These are phyloP conservation scores for Myotis planiceps DNA, from an alignment of 2,797 vertebrate species.

Conservation along the genomic window DNA sequence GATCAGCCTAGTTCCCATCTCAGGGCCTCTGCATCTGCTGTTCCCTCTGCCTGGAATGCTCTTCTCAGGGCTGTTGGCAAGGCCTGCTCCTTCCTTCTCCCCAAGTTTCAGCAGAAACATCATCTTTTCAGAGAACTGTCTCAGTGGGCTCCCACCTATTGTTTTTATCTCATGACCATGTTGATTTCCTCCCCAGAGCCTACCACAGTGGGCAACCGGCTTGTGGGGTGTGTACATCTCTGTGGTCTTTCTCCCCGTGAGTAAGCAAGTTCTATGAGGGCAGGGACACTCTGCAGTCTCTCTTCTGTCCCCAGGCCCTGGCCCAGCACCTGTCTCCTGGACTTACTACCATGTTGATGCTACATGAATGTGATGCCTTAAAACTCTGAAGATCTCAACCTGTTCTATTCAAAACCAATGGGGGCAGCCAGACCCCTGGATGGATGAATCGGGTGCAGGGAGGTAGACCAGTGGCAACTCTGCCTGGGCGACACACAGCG, in stretches of 20 bases:
- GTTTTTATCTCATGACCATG: accelerated
- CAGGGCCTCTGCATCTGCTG: not conserved
- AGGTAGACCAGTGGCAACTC: accelerated
- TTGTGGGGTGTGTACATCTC: not conserved
- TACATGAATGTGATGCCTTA: not conserved
- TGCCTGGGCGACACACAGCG: accelerated
- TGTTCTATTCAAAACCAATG: not conserved
- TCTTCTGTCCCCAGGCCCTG: not conserved
- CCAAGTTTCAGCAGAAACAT: not conserved
- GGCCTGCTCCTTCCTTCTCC: not conserved
- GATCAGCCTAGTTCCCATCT: not conserved
- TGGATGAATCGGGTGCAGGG: not conserved
- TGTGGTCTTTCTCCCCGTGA: not conserved
- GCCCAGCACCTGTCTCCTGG: not conserved
- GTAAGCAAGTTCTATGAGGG: not conserved
- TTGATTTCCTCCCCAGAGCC: not conserved
- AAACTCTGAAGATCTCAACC: not conserved
- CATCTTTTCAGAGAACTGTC: not conserved
- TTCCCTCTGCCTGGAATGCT: not conserved
- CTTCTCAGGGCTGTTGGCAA: not conserved
- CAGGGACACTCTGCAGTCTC: not conserved
- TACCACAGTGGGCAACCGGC: accelerated
- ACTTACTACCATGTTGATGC: not conserved
- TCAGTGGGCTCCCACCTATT: accelerated
- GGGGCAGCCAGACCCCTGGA: not conserved